phyloP scores from a whole-genome alignment of 2,888 invertebrate genomes.

The Peribatodes rhomboidaria region DNA sequence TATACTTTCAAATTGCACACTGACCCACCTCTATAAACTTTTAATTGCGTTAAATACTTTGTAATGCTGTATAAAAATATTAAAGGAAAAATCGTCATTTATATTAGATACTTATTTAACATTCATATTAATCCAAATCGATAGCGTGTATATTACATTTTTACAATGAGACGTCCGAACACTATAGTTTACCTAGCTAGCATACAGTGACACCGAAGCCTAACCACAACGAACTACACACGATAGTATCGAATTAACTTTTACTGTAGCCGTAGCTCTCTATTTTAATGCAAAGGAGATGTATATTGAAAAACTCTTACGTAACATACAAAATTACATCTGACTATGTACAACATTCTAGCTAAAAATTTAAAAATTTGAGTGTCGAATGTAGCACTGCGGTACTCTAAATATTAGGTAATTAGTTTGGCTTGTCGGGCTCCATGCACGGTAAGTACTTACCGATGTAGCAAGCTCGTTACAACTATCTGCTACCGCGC shows the following conservation, averaged over 20 bases:
- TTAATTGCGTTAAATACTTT: constrained; percentile 84
- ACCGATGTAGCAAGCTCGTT: constrained; percentile 72
- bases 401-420: constrained; percentile 76
- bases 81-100: constrained; percentile 85
- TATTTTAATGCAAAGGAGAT: constrained; percentile 83
- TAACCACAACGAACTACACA: constrained; percentile 84
- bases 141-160: constrained; percentile 85
- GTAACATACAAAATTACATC: constrained; percentile 84
- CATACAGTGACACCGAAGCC: constrained; percentile 83
- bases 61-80: constrained; percentile 87
- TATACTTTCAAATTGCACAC: constrained; percentile 80
- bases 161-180: constrained; percentile 82
- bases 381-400: constrained; percentile 66
- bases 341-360: constrained; percentile 83
- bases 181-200: constrained; percentile 69
- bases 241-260: constrained; percentile 78
- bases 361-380: constrained; percentile 72
- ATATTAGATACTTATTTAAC: constrained; percentile 80
- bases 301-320: constrained; percentile 80
- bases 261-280: constrained; percentile 76
- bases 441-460: constrained; percentile 77
- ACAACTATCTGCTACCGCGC: constrained; percentile 54
- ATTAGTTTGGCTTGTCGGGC: constrained; percentile 76
- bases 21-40: constrained; percentile 85
- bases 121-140: constrained; percentile 79